Percentiles rank a stretch among this genome's conserved stretches.
Conservation (phyloP, 2,888 invertebrate species). For the Fissipunctia ypsillon region DNA sequence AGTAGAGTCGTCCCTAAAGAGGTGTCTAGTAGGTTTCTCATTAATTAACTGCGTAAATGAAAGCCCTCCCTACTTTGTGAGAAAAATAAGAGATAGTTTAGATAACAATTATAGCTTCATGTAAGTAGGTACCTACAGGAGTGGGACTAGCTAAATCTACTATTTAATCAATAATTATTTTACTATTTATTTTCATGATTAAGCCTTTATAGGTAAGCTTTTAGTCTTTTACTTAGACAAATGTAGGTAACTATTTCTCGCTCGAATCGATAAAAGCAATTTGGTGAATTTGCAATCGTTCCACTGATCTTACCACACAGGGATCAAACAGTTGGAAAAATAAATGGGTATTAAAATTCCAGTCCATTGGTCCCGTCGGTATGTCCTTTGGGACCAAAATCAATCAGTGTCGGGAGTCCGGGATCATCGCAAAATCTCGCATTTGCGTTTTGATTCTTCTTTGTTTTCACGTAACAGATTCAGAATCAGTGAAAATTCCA, state of each 20-base stretch:
- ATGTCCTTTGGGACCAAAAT: constrained; percentile 34
- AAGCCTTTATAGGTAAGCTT: neutral
- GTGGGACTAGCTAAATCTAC: neutral
- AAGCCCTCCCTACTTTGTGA: neutral
- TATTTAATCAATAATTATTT: neutral
- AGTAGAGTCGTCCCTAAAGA: neutral
- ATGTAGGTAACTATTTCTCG: neutral
- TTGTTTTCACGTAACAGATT: constrained; percentile 1
- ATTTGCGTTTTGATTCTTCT: neutral
- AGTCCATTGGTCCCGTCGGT: constrained; percentile 2
- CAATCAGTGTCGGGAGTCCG: constrained; percentile 14
- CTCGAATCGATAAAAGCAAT: constrained; percentile 23
- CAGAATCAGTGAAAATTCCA: neutral
- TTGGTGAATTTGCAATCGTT: neutral
- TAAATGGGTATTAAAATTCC: constrained; percentile 37
- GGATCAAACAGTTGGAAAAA: constrained; percentile 11
- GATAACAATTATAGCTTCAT: neutral
- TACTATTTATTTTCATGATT: neutral
- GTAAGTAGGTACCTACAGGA: neutral
- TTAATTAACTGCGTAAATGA: neutral
- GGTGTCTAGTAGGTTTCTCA: neutral
- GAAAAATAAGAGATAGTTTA: neutral
- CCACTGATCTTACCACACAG: neutral
- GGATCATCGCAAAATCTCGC: neutral
- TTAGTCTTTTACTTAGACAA: neutral